Conservation (phyloP, 2,113 vertebrate genomes). For the Corythoichthys haematopterus region DNA sequence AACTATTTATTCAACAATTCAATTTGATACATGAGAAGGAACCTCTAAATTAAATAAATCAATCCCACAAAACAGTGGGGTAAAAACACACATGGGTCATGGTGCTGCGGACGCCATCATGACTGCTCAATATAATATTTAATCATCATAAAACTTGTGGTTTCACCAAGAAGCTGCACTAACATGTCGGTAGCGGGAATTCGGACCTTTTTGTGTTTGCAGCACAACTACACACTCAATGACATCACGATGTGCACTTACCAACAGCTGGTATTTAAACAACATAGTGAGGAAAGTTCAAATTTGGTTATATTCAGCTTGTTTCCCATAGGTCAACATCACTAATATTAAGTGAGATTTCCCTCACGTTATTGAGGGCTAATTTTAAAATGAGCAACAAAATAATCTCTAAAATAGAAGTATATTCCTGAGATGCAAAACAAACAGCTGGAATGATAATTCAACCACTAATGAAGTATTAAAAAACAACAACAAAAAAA, state of each 20-base stretch:
- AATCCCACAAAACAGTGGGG: conserved; percentile 53
- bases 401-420: conserved; percentile 33
- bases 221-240: conserved; percentile 30
- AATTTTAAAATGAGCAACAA: conserved; percentile 34
- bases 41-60: conserved; percentile 65
- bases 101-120: conserved; percentile 43
- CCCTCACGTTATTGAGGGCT: background rate
- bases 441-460: conserved; percentile 18
- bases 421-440: conserved; percentile 72
- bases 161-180: conserved; percentile 47
- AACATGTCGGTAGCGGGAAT: conserved; percentile 36
- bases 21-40: conserved; percentile 68
- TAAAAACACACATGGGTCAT: conserved; percentile 41
- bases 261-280: conserved; percentile 23
- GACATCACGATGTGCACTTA: conserved; percentile 36
- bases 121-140: conserved; percentile 40
- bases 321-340: conserved; percentile 20
- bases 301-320: conserved; percentile 49
- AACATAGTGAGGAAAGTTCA: conserved; percentile 25
- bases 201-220: conserved; percentile 24
- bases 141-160: conserved; percentile 31
- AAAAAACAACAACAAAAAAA: conserved; percentile 14
- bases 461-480: background rate
- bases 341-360: conserved; percentile 1
- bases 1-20: conserved; percentile 72